Evolutionary conservation across 2,888 invertebrate species (phyloP), one percentile per base, ranked within the genome.

Genomic region (Macaria notata): DNA sequence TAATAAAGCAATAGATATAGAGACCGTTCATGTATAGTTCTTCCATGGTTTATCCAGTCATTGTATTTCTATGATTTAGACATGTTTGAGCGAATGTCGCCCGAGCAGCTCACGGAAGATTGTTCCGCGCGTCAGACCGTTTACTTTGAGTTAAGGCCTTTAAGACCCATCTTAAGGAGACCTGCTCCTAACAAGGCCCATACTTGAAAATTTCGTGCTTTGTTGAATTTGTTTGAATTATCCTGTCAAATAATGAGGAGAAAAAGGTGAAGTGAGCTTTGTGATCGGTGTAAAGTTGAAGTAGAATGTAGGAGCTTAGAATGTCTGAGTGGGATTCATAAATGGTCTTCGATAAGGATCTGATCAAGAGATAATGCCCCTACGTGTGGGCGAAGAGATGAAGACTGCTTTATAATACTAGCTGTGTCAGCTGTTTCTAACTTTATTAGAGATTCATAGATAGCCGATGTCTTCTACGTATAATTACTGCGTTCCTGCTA

Each of bases 151-250:
- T 50, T 43, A 49, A 42, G 33, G 36, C 29, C 29, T 44, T 36
- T 50, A 44, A 43, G 50, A 6, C 38, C 33, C 33, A 9, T 41
- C 41, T 41, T 9, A 8, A 6, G 3, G 19, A 36, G 33, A 36
- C 7, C 33, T 36, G 33, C 33, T 4, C 49, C 43, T 50, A 50
- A 50, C 50, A 50, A 50, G 50, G 43, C 29, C 44, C 36, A 33
- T 44, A 19, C 50, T 50, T 44, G 50, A 50, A 50, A 44, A 45
- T 50, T 50, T 45, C 30, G 33, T 30, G 43, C 44, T 50, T 38
- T 30, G 30, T 50, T 44, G 29, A 30, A 50, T 42, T 50, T 50
- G 46, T 46, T 52, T 46, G 45, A 52, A 52, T 52, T 46, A 46
- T 53, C 41, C 30, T 29, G 41, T 33, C 31, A 9, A 46, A 53